phyloP scores from a whole-genome alignment of 2,888 invertebrate species.

The Gryllus longicercus region DNA sequence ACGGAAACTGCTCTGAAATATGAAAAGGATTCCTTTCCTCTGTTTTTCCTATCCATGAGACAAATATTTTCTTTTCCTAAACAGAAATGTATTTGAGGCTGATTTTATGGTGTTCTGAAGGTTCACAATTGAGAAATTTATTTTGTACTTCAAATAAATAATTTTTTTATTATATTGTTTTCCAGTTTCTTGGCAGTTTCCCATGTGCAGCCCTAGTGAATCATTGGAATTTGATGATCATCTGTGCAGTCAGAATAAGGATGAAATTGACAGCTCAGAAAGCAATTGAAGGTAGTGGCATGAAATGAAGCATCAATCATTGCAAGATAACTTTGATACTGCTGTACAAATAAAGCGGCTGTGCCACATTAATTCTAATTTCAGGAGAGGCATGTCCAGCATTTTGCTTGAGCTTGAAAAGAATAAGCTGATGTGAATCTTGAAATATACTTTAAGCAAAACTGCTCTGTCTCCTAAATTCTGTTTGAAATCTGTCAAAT shows the following conservation, averaged over 20 bases:
- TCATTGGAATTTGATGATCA: background rate
- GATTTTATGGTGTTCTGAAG: background rate
- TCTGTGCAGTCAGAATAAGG: background rate
- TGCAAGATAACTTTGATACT: background rate
- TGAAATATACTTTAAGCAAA: background rate
- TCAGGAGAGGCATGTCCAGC: background rate
- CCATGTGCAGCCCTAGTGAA: background rate
- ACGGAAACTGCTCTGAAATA: background rate
- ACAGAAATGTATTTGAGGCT: too few relatives aligned
- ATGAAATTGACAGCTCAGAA: conserved; percentile 17
- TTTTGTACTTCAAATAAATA: background rate
- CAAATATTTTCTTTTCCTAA: background rate
- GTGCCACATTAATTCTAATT: too few relatives aligned
- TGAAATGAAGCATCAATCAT: background rate
- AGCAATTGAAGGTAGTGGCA: background rate
- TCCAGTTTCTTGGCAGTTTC: background rate
- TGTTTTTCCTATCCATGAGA: background rate
- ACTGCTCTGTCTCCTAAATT: background rate
- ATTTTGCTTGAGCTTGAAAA: background rate
- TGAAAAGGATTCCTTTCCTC: background rate
- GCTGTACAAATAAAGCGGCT: too few relatives aligned
- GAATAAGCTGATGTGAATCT: background rate
- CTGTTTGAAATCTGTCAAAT: too few relatives aligned
- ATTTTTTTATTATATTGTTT: background rate
- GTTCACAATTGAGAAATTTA: background rate